Evolutionary conservation across 2,888 invertebrate genomes (phyloP).

Genomic region (Dione juno): DNA sequence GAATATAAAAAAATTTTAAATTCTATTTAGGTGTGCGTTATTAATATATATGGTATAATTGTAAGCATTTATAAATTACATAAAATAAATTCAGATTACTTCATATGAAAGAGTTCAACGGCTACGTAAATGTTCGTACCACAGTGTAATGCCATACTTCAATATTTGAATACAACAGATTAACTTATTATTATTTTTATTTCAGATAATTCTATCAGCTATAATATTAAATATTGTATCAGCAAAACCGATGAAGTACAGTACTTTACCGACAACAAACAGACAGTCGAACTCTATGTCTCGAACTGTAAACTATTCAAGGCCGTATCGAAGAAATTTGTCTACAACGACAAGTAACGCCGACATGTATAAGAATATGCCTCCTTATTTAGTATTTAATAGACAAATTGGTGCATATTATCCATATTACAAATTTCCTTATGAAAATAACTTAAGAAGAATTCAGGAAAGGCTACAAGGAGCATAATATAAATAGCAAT

Average conservation of each 20-base stretch:
- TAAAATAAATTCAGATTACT: neutral
- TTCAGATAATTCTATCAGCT: conserved; percentile 51
- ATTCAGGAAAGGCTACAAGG: conserved; percentile 35
- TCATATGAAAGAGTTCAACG: conserved; percentile 32
- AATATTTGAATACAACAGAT: neutral
- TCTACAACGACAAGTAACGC: conserved; percentile 46
- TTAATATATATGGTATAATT: too few species aligned
- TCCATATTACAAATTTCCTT: conserved; percentile 68
- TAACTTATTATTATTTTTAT: conserved; percentile 32
- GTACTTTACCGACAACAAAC: conserved; percentile 32
- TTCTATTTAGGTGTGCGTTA: too few species aligned
- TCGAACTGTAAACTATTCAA: conserved; percentile 41
- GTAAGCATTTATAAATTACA: neutral
- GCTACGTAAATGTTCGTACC: neutral
- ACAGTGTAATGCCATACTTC: neutral
- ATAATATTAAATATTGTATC: conserved; percentile 46
- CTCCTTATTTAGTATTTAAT: conserved; percentile 72
- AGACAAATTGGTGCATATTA: conserved; percentile 69
- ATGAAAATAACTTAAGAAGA: conserved; percentile 51
- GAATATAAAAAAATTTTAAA: too few species aligned
- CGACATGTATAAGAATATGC: conserved; percentile 54
- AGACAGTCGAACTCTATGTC: conserved; percentile 8
- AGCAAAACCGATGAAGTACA: conserved; percentile 34
- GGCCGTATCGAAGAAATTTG: conserved; percentile 56
- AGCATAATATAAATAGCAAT: neutral